These are phyloP conservation scores for Candoia aspera DNA, from an alignment of 2,113 vertebrate genomes.

Conservation along the genomic window DNA sequence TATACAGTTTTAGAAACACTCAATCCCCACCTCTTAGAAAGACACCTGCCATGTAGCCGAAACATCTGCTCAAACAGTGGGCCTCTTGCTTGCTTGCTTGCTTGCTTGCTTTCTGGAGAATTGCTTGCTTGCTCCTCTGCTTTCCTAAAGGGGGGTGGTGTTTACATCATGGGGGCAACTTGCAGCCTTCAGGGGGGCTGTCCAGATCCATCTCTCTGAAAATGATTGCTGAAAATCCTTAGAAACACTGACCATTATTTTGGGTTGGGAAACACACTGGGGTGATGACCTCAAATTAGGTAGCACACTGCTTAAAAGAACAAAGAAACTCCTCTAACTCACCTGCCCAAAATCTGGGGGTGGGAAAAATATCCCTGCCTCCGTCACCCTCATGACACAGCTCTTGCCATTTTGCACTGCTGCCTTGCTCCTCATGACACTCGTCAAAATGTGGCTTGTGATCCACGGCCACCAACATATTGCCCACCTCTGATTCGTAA, in stretches of 20 bases:
- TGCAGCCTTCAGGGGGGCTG: neutral
- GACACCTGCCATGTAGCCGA: neutral
- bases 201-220: neutral
- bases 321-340: neutral
- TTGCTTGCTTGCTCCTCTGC: neutral
- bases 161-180: neutral
- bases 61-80: neutral
- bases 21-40: neutral
- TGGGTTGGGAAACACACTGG: neutral
- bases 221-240: neutral
- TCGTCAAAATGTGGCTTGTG: neutral
- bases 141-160: neutral
- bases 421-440: neutral
- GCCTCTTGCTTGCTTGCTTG: neutral
- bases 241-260: neutral
- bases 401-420: neutral
- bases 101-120: neutral
- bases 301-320: neutral
- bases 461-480: neutral
- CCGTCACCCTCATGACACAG: neutral
- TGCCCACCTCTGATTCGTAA: neutral
- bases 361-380: neutral
- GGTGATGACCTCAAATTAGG: neutral
- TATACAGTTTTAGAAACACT: neutral
- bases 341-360: neutral